phyloP scores from a whole-genome alignment of 2,888 invertebrate species.

The Eutolmus rufibarbis region DNA sequence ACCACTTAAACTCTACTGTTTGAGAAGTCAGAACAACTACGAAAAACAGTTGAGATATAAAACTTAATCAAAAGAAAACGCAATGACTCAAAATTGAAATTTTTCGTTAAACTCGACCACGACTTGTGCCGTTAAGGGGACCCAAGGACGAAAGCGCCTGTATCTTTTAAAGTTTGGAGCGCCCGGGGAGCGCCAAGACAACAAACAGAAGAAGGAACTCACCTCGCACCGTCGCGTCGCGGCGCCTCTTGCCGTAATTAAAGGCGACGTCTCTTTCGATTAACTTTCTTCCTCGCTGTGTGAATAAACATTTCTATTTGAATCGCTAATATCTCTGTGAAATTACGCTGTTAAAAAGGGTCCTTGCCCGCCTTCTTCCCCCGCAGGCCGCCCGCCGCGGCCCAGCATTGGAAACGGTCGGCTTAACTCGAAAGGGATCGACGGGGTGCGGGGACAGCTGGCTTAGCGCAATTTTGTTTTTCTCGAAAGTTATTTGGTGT shows the following conservation, averaged over 20 bases:
- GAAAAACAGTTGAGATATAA: not conserved
- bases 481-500: not conserved
- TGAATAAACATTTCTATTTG: not conserved
- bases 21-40: no score
- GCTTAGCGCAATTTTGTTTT: not conserved
- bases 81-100: not conserved
- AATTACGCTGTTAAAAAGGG: not conserved
- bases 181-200: not conserved
- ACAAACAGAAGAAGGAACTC: not conserved
- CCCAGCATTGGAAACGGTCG: not conserved
- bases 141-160: not conserved
- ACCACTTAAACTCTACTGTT: no score
- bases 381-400: not conserved
- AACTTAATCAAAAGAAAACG: not conserved
- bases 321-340: not conserved
- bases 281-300: not conserved
- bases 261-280: not conserved
- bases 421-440: not conserved
- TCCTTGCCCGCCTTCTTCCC: not conserved
- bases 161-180: not conserved
- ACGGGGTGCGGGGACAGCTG: not conserved
- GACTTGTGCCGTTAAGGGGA: not conserved
- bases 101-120: not conserved
- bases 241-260: not conserved
- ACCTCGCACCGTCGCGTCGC: not conserved